Base-by-base conservation (phyloP, 2,888 invertebrate genomes). In the Pinctada fucata region DNA sequence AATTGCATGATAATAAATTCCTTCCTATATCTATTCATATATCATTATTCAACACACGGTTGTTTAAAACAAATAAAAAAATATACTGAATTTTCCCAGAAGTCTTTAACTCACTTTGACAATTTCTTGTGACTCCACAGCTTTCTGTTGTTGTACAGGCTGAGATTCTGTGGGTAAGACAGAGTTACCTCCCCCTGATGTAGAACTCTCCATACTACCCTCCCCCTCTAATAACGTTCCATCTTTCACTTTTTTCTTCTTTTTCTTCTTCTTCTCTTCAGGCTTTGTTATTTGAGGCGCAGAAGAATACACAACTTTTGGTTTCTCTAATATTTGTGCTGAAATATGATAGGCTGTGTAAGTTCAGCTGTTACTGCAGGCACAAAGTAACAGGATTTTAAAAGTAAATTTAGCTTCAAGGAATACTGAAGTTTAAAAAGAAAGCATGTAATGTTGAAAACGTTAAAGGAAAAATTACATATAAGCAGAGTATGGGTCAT, bases 231-330 rank as follows among this genome's bases (percentile, higher is more conserved):
- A n/a, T 51, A 70, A 68, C n/a, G 64, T 67, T 3, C 69, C 73
- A 51, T 78, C 82, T 45, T 73, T 70, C 65, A 82, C 81, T 69
- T 82, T 84, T 50, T 84, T 84, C 64, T 85, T 82, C 70, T 85
- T 86, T 67, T 84, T 85, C 79, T 81, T 84, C 70, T 80, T 85
- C 75, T 83, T 83, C 58, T 84, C 83, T 68, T 86, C 87, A 47
- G 85, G 85, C 58, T 87, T 81, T 10, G 81, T 89, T 16, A 87
- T 86, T 45, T 90, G 87, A 0, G 91, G 91, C 0, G 89, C 87
- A n/a, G 91, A 90, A 3, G 90, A 86, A 75, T 91, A 91, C 3
- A 91, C 87, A 31, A 90, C 87, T 81, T 88, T 91, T 0, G 90
- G 89, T 74, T 87, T 89, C 52, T 83, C 83, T 52, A 86, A 83